Conservation (phyloP, 2,113 vertebrate species). For the Nycticebus coucang region DNA sequence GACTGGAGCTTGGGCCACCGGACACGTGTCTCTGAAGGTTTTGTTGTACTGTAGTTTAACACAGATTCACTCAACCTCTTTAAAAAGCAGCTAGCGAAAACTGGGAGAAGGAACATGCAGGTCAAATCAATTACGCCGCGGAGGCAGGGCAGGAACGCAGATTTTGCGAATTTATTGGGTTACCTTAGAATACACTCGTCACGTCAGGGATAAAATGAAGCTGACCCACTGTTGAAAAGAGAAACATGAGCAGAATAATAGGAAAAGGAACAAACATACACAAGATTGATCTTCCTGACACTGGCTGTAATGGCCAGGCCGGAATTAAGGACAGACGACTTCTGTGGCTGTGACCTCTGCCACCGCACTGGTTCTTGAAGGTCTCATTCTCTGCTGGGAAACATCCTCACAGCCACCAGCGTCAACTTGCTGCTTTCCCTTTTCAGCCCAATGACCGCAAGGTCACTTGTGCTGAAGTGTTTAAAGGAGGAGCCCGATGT, state of each 20-base stretch:
- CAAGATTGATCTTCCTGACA: not conserved
- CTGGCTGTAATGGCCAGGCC: too few relatives aligned
- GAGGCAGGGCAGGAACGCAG: not conserved
- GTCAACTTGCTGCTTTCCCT: fast-evolving
- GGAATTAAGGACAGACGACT: not conserved
- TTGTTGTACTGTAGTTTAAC: too few relatives aligned
- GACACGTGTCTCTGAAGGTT: not conserved
- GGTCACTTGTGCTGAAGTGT: fast-evolving
- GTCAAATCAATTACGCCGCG: too few relatives aligned
- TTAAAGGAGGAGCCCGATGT: fast-evolving
- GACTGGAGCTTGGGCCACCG: fast-evolving
- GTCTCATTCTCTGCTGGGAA: fast-evolving
- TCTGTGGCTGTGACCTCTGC: not conserved
- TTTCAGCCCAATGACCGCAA: too few relatives aligned
- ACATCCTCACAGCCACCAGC: too few relatives aligned
- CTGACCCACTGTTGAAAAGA: not conserved
- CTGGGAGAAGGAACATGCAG: not conserved
- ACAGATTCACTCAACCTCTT: not conserved
- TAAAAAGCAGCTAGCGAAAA: not conserved
- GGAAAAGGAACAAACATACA: fast-evolving
- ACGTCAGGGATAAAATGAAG: too few relatives aligned
- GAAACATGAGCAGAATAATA: not conserved
- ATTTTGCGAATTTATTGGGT: not conserved
- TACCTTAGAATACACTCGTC: too few relatives aligned
- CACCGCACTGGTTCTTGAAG: not conserved